Conservation (phyloP, 2,113 vertebrate genomes). For the Stigmatopora nigra region DNA sequence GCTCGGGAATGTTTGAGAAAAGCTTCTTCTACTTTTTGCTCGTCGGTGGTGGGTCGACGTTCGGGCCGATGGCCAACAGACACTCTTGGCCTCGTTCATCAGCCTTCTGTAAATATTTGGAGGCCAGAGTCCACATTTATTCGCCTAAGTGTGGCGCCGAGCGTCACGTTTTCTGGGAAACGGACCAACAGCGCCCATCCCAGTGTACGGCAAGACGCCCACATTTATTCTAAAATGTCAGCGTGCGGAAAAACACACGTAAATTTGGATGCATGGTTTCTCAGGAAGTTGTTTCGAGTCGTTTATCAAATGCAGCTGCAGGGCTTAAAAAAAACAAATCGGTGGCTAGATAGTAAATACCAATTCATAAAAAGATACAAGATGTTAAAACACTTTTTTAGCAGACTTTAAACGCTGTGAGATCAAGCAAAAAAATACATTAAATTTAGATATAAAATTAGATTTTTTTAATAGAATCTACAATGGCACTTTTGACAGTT, state of each 20-base stretch:
- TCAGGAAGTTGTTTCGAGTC: neutral
- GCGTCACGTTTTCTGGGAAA: slow-evolving; percentile 5
- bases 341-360: neutral
- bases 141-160: neutral
- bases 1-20: neutral
- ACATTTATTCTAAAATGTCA: neutral
- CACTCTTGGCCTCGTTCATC: neutral
- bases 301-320: slow-evolving; percentile 2
- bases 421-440: neutral
- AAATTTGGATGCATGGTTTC: neutral
- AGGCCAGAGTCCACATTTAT: neutral
- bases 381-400: neutral
- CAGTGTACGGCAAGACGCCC: neutral
- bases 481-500: neutral
- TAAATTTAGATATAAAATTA: too few relatives aligned
- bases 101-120: slow-evolving; percentile 9
- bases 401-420: too few relatives aligned
- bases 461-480: neutral
- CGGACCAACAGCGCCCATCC: neutral
- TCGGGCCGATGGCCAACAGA: neutral
- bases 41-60: neutral
- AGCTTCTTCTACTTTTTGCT: neutral
- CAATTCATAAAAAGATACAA: neutral
- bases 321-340: neutral
- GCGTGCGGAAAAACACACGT: neutral